phyloP scores from a whole-genome alignment of 2,888 invertebrate genomes.

The Eutolmus rufibarbis region DNA sequence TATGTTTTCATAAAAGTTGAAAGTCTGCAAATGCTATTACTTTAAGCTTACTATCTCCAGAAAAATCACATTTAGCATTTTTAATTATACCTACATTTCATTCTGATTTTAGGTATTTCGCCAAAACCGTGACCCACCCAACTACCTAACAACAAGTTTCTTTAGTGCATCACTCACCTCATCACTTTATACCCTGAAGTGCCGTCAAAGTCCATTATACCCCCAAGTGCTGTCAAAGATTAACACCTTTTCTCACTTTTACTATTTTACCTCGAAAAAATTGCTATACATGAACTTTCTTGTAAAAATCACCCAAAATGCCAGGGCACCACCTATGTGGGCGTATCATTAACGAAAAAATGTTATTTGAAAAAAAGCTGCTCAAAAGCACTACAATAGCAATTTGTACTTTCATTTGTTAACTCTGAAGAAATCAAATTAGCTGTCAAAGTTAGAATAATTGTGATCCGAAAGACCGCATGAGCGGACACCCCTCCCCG shows the following conservation, averaged over 20 bases:
- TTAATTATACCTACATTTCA: neutral
- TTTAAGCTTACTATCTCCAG: neutral
- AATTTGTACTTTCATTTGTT: slow-evolving; percentile 18
- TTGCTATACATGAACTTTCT: neutral
- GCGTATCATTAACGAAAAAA: neutral
- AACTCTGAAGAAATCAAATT: slow-evolving; percentile 31
- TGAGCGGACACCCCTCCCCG: neutral
- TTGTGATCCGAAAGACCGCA: neutral
- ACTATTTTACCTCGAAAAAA: neutral
- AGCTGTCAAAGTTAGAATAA: slow-evolving; percentile 5
- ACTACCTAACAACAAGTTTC: neutral
- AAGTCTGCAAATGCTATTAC: neutral
- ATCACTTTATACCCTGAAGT: neutral
- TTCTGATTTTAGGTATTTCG: neutral
- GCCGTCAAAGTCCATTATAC: neutral
- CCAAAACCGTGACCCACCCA: neutral
- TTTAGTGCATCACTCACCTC: neutral
- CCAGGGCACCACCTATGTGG: neutral
- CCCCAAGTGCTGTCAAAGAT: neutral
- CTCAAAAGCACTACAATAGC: neutral
- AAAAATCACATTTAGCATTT: neutral
- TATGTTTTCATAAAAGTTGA: no score
- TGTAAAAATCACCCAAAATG: neutral
- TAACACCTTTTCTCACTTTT: neutral
- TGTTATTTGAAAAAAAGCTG: neutral